A percentile compares a stretch with the other conserved stretches of the same genome.
phyloP scores from a whole-genome alignment of 2,113 vertebrate genomes.

The Syngnathoides biaculeatus region DNA sequence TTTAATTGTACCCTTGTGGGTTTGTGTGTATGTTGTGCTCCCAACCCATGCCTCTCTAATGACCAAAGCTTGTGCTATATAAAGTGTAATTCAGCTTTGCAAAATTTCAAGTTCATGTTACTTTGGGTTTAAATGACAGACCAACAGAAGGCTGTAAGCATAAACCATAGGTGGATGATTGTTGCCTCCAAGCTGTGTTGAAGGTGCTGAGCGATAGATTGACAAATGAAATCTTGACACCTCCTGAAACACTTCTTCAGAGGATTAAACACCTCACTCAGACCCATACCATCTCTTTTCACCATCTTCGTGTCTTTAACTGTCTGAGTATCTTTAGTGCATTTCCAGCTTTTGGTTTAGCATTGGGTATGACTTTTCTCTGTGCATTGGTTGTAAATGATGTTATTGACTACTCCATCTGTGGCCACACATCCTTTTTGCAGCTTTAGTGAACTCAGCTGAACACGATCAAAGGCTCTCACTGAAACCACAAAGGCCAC shows the following conservation, averaged over 20 bases:
- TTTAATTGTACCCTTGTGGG: neutral
- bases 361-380: constrained; percentile 30
- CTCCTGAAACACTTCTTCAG: constrained; percentile 24
- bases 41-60: neutral
- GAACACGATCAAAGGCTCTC: constrained; percentile 47
- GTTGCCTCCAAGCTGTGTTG: constrained; percentile 32
- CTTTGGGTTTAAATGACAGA: neutral
- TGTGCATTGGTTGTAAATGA: constrained; percentile 33
- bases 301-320: constrained; percentile 2
- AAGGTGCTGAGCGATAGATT: constrained; percentile 27
- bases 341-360: constrained; percentile 25
- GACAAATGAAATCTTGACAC: constrained; percentile 44
- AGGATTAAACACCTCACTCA: constrained; percentile 32
- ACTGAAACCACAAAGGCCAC: constrained; percentile 51
- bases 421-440: constrained; percentile 58
- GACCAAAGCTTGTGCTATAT: neutral
- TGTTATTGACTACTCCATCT: constrained; percentile 72
- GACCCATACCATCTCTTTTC: constrained; percentile 52
- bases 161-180: neutral
- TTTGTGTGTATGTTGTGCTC: neutral
- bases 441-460: constrained; percentile 70
- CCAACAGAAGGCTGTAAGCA: neutral
- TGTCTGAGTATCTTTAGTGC: constrained; percentile 12
- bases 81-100: neutral
- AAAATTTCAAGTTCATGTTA: neutral